Percentiles rank a stretch among this genome's conserved stretches.
These are phyloP conservation scores for Peucedramus taeniatus DNA, from an alignment of 2,113 vertebrate species.

Conservation along the genomic window DNA sequence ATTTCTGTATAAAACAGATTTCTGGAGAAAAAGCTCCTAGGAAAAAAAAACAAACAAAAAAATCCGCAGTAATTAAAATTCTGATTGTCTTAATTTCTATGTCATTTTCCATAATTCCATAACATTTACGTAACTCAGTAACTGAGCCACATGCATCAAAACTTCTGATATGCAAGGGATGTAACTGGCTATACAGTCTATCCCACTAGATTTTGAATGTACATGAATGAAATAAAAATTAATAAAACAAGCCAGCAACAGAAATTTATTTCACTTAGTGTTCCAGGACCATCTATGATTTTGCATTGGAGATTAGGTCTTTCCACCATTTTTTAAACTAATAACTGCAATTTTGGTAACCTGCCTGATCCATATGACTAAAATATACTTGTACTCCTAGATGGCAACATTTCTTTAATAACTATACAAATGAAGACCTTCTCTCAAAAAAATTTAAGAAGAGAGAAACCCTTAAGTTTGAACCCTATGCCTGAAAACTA, in stretches of 20 bases:
- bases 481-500: neutral
- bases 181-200: neutral
- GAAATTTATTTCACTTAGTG: neutral
- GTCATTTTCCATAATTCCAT: neutral
- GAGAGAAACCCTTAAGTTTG: neutral
- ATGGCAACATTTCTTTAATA: neutral
- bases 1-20: neutral
- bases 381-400: neutral
- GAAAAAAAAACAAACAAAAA: neutral
- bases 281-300: neutral
- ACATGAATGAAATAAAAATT: neutral
- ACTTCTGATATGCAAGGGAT: neutral
- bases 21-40: constrained; percentile 57
- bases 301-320: neutral
- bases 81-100: neutral
- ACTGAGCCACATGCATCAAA: neutral
- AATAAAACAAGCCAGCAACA: neutral
- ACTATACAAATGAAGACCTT: neutral
- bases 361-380: neutral
- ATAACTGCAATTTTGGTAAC: neutral
- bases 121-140: neutral
- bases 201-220: neutral
- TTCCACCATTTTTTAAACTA: neutral
- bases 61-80: neutral
- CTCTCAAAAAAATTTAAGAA: neutral